phyloP scores from a whole-genome alignment of 2,888 invertebrate species.

The Trilocha varians region DNA sequence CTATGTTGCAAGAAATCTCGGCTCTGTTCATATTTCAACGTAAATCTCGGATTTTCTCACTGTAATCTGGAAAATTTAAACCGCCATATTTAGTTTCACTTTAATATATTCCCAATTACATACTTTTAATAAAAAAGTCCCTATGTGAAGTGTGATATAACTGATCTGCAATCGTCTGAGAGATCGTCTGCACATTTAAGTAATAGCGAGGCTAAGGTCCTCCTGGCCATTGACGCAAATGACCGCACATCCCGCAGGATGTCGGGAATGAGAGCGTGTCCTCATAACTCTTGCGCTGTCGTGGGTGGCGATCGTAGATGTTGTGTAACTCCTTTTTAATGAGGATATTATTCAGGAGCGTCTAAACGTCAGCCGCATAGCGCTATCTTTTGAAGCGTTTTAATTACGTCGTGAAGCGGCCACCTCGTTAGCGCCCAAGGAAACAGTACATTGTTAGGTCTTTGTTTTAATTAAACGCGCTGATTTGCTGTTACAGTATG shows the following conservation, averaged over 20 bases:
- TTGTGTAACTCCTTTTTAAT: conserved; percentile 56
- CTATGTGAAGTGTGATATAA: conserved; percentile 35
- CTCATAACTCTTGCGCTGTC: conserved; percentile 56
- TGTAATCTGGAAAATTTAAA: conserved; percentile 10
- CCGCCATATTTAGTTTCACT: no score
- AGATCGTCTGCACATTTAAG: conserved; percentile 47
- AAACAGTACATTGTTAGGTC: conserved; percentile 39
- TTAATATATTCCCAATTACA: no score
- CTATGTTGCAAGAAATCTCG: conserved; percentile 6
- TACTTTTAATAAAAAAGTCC: no score
- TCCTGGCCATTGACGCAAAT: conserved; percentile 56
- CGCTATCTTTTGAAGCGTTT: conserved; percentile 33
- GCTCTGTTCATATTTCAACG: conserved; percentile 9
- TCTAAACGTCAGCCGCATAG: conserved; percentile 32
- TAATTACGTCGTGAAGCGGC: conserved; percentile 42
- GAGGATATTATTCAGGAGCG: conserved; percentile 60
- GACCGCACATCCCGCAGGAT: conserved; percentile 64
- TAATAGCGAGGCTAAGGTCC: conserved; percentile 46
- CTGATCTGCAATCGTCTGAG: conserved; percentile 47
- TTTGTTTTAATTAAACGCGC: conserved; percentile 27
- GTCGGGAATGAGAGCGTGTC: conserved; percentile 70
- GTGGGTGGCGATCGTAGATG: conserved; percentile 53
- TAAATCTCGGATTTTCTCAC: conserved; percentile 18
- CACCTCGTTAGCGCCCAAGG: conserved; percentile 39
- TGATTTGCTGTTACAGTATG: no score